phyloP scores from a whole-genome alignment of 2,113 vertebrate genomes.

The Entomyzon cyanotis region DNA sequence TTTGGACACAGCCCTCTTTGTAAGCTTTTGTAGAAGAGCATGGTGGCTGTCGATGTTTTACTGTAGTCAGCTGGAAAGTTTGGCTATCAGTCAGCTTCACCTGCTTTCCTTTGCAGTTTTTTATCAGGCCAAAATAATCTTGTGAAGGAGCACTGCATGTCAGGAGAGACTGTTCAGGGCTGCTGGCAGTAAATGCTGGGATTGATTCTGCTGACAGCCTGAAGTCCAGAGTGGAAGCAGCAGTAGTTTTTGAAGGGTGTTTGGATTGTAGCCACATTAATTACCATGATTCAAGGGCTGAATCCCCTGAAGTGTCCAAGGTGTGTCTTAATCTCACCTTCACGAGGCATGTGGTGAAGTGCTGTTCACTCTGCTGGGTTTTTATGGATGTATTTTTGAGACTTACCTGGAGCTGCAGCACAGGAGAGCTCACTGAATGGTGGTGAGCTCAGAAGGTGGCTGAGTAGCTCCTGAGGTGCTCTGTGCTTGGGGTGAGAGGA shows the following conservation, averaged over 20 bases:
- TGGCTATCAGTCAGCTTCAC: not conserved
- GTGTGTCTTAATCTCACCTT: not conserved
- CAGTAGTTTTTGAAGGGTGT: not conserved
- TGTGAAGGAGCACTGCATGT: not conserved
- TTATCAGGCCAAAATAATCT: not conserved
- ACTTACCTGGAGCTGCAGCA: not conserved
- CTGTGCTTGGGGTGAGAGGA: not conserved
- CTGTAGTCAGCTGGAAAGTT: not conserved
- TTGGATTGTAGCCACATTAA: not conserved
- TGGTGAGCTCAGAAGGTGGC: not conserved
- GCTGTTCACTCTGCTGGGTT: not conserved
- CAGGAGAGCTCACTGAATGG: not conserved
- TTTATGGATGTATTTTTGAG: not conserved
- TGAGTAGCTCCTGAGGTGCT: not conserved
- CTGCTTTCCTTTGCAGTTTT: not conserved
- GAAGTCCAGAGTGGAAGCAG: not conserved
- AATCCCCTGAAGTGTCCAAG: not conserved
- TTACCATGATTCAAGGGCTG: not conserved
- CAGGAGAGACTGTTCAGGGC: not conserved
- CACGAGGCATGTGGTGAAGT: not conserved
- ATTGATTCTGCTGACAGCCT: not conserved
- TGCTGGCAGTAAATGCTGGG: not conserved
- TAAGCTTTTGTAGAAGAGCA: not conserved
- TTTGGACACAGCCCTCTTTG: not conserved
- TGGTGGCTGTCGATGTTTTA: not conserved